Evolutionary conservation across 2,113 vertebrate genomes (phyloP), one percentile per base, ranked within the genome.

Genomic region (Atractosteus spatula): DNA sequence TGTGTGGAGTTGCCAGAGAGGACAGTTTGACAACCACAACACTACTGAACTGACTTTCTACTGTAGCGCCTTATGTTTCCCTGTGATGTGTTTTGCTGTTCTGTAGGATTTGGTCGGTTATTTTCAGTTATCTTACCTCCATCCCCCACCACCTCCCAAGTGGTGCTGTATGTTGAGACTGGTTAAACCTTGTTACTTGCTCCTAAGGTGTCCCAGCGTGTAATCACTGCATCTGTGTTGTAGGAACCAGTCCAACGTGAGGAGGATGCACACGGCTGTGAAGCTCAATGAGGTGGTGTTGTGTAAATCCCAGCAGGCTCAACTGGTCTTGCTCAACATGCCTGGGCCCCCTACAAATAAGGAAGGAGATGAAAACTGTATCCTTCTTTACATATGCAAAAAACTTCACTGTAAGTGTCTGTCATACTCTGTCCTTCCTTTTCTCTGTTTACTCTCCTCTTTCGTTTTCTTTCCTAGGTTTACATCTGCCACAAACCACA

Each of bases 361-460:
- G 68, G 94, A 95, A 70, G 97, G 97, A 0, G 96, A 98, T 0
- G 96, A 98, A 86, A 98, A 98, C 86, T 99, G 97, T 98, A 99
- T 99, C 97, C 95, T 96, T 81, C 55, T 54, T 56, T 47, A 13
- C 10, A 10, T 29, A 29, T 29, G 29, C 29, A 29, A 29, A 29
- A 29, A 29, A 29, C 29, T 1, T 29, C 29, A 29, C 29, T 29
- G 29, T 29, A 29, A 29, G 29, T 29, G 29, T 29, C 29, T 29
- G 29, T 29, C 29, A 29, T 29, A 29, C 29, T 29, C 29, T 29
- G 29, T 29, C 29, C 29, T 1, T 29, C 29, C 29, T 29, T 29
- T 29, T 29, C 29, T 29, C 2, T 29, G 29, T 29, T 29, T 29
- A 2, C 2, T 29, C 29, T 29, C 29, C 29, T 29, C 29, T 29